phyloP scores from a whole-genome alignment of 2,888 invertebrate species.

The Clistopyga incitator region DNA sequence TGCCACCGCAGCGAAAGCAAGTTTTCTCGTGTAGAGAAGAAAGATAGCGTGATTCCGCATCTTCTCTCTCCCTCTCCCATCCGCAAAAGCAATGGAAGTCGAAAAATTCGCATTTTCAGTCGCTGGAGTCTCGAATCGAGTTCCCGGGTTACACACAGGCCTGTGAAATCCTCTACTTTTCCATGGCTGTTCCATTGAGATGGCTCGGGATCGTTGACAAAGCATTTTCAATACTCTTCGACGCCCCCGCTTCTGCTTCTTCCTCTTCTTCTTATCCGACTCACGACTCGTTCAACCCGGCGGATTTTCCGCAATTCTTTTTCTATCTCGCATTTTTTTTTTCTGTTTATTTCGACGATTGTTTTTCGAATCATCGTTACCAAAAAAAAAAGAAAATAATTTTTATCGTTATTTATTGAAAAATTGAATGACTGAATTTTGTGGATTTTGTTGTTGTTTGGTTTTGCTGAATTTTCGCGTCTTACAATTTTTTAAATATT shows the following conservation, averaged over 20 bases:
- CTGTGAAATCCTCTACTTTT: slow-evolving; percentile 64
- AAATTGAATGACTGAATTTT: no score
- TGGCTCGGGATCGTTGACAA: slow-evolving; percentile 65
- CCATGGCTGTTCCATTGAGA: slow-evolving; percentile 35
- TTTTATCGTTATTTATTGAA: no score
- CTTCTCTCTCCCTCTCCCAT: slow-evolving; percentile 42
- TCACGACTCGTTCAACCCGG: slow-evolving; percentile 14
- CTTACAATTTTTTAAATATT: background rate
- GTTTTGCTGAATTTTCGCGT: background rate
- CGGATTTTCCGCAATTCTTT: slow-evolving; percentile 13
- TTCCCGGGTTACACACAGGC: slow-evolving; percentile 3
- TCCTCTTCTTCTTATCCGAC: slow-evolving; percentile 26
- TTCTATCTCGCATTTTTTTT: slow-evolving; percentile 4
- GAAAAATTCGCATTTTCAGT: slow-evolving; percentile 52
- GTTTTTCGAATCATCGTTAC: background rate
- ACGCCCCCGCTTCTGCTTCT: slow-evolving; percentile 43
- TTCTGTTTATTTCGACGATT: background rate
- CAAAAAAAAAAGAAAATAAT: background rate
- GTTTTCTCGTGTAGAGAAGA: slow-evolving; percentile 47
- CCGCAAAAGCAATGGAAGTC: slow-evolving; percentile 6
- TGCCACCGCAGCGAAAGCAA: slow-evolving; percentile 42
- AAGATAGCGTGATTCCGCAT: slow-evolving; percentile 47
- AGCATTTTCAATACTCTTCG: slow-evolving; percentile 68
- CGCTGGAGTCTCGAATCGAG: slow-evolving; percentile 26
- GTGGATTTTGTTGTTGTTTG: no score